Evolutionary conservation across 1,140 invertebrate genomes (phyloP), one percentile per base, ranked within the genome.

Genomic region (Neodiprion lecontei): DNA sequence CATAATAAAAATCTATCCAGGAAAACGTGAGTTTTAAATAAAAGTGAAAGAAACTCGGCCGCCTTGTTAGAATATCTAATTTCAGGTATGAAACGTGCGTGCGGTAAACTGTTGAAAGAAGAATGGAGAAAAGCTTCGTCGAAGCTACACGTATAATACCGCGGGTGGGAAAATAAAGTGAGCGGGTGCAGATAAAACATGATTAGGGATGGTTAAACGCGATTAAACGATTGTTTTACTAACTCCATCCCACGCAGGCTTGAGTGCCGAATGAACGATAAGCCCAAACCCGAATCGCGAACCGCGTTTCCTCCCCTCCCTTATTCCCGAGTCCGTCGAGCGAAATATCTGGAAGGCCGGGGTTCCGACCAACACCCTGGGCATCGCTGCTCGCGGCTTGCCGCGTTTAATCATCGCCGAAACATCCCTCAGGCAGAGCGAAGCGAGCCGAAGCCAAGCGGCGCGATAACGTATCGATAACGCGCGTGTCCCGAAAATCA

Each of bases 1-100:
- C 84, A 86, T 86, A 87, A 86, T 86, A 87, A 86, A 40, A 87
- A 87, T 83, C 80, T 86, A 82, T 83, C 79, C 78, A 85, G 82
- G 85, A 86, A 82, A 78, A 12, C 17, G 14, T 65, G 66, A 48
- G 1, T 23, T 48, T 49, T 28, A 17, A 72, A 49, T 72, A 48
- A 50, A 23, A n/a, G 28, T 67, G 28, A 67, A 48, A 17, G 65
- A 73, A 61, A 21, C 17, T 21, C 17, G 17, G 17, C 17, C 17
- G 17, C 17, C 17, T 21, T 21, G 17, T 21, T 21, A 21, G 17
- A 21, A 21, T 21, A 21, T 21, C 17, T 21, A 61, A 50, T 28
- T 14, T 17, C 14, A 14, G 21, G 14, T n/a, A 66, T 66, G 14
- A 66, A 66, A 66, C 14, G 14, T 66, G 4, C 61, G 61, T 21